Conservation (phyloP, 2,888 invertebrate genomes). For the Congeria kusceri region DNA sequence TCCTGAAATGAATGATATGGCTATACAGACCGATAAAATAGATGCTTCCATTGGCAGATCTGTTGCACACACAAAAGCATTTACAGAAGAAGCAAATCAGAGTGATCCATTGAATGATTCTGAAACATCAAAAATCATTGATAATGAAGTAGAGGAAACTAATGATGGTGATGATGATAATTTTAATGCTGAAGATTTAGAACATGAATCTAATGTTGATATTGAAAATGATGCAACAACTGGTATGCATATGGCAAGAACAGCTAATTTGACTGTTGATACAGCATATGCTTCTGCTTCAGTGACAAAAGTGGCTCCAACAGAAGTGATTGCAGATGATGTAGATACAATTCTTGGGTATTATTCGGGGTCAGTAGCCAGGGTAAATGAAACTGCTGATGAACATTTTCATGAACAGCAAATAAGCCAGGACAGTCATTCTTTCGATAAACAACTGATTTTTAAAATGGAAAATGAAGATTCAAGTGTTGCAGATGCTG, state of each 20-base stretch:
- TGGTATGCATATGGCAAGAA: neutral
- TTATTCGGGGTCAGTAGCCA: too few species aligned
- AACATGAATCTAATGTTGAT: constrained; percentile 17
- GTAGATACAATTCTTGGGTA: too few species aligned
- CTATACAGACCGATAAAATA: constrained; percentile 2
- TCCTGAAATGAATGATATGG: neutral
- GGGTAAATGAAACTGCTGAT: too few species aligned
- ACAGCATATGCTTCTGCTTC: neutral
- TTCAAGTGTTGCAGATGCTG: neutral
- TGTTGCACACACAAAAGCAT: too few species aligned
- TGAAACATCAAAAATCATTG: neutral
- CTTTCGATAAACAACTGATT: too few species aligned
- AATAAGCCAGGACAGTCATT: too few species aligned
- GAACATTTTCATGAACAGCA: too few species aligned
- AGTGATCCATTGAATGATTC: neutral
- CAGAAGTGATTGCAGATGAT: too few species aligned
- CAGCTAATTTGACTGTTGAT: neutral
- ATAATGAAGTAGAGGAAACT: neutral
- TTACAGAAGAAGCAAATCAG: neutral
- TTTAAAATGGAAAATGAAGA: too few species aligned
- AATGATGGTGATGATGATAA: neutral
- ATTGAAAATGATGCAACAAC: constrained; percentile 7
- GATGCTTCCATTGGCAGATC: neutral
- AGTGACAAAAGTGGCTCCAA: neutral
- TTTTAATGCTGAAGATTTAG: constrained; percentile 1